phyloP scores from a whole-genome alignment of 2,113 vertebrate species.

The Eretmodus cyanostictus region DNA sequence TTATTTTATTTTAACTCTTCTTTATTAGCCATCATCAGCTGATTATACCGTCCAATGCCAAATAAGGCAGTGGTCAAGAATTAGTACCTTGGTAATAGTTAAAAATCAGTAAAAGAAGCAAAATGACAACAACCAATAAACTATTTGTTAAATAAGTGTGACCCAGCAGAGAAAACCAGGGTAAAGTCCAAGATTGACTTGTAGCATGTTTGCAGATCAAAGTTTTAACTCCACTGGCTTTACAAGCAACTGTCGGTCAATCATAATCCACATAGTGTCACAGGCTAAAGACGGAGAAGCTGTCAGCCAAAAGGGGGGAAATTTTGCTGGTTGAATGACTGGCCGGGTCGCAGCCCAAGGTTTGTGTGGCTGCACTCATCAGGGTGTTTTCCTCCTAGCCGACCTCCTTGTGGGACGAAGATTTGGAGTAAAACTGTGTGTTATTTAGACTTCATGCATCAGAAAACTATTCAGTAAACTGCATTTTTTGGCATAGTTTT shows the following conservation, averaged over 20 bases:
- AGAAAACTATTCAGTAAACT: neutral
- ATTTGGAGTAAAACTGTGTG: neutral
- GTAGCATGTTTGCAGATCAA: neutral
- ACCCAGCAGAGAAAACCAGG: neutral
- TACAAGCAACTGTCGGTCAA: neutral
- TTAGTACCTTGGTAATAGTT: neutral
- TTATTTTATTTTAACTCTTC: neutral
- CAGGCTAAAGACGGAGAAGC: neutral
- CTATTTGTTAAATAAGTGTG: neutral
- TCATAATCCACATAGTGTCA: neutral
- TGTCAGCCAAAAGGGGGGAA: neutral
- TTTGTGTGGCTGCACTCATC: neutral
- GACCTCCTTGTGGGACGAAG: neutral
- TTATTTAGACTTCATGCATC: neutral
- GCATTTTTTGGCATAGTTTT: neutral
- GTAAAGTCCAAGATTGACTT: neutral
- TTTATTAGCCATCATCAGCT: neutral
- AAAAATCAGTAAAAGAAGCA: neutral
- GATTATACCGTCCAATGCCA: neutral
- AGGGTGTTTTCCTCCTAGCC: neutral
- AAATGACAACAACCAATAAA: neutral
- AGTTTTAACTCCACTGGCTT: neutral
- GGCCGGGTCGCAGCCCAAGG: neutral
- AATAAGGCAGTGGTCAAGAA: neutral
- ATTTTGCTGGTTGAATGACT: neutral